Base-by-base conservation (phyloP, 2,113 vertebrate species). In the Bubalus kerabau region DNA sequence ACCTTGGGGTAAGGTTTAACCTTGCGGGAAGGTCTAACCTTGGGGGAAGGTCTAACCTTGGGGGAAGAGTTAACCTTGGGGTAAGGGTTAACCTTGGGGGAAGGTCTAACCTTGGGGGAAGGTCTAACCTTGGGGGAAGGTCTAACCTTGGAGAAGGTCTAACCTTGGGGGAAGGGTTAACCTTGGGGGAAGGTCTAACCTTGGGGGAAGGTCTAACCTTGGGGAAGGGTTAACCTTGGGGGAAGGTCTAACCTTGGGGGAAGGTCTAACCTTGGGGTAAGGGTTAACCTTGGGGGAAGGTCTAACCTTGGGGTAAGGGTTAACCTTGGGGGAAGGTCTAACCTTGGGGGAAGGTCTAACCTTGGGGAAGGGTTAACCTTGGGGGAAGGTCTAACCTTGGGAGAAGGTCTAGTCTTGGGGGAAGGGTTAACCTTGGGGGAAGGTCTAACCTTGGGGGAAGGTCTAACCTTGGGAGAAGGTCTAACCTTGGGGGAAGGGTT, bases 251-350 rank as follows among this genome's bases (percentile, higher is more conserved):
- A 52, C 48, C 32, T 40, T 21, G 24, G 52, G 52, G 24, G 10
- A 13, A 62, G 56, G 28, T 5, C n/a, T 46, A 46, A 46, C 43
- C 43, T 46, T 46, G 1, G 43, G 43, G 1, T n/a, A 46, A 46
- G 43, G 6, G 6, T 6, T 46, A 46, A 46, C 43, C 43, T 46
- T 46, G 43, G 43, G 43, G 43, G 6, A 46, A 46, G 43, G 43
- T 6, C 0, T 46, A 46, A 46, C 0, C 43, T 46, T 46, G 43
- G n/a, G n/a, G n/a, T n/a, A n/a, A n/a, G n/a, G n/a, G n/a, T n/a
- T n/a, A n/a, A n/a, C n/a, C n/a, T n/a, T n/a, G n/a, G 6, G 43
- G 43, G 0, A 46, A 46, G 6, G 43, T 7, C 6, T 46, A 46
- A 46, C 43, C 43, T 46, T 46, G 43, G 43, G 43, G 43, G 5